Percentiles rank a stretch among this genome's conserved stretches.
Evolutionary conservation across 2,888 invertebrate species (phyloP).

Genomic region (Amiota communis): DNA sequence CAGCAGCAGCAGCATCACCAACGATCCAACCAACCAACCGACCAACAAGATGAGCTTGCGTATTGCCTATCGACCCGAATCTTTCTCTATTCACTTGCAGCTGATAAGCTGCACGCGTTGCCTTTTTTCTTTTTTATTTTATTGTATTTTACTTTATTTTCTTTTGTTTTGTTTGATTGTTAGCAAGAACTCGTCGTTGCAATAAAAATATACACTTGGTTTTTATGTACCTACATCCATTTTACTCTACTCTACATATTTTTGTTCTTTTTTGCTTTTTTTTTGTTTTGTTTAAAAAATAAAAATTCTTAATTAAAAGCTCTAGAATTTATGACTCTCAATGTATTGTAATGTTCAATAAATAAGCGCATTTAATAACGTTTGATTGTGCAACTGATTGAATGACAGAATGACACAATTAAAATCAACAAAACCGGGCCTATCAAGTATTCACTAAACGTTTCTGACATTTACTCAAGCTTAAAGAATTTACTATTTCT

Average conservation of each 20-base stretch:
- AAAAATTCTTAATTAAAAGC: constrained; percentile 20
- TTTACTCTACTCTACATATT: neutral
- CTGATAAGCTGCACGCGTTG: neutral
- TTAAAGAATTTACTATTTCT: neutral
- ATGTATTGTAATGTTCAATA: constrained; percentile 6
- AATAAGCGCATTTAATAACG: constrained; percentile 22
- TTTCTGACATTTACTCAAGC: constrained; percentile 14
- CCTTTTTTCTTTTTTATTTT: neutral
- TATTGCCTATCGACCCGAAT: too few species aligned
- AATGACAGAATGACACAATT: neutral
- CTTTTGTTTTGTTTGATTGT: too few species aligned
- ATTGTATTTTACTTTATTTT: too few species aligned
- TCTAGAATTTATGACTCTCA: neutral
- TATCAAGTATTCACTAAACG: constrained; percentile 16
- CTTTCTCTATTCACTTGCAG: neutral
- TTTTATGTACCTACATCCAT: too few species aligned
- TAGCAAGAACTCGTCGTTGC: too few species aligned
- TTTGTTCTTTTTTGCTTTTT: neutral
- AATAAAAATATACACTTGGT: too few species aligned
- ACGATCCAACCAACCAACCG: too few species aligned
- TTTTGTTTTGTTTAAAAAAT: too few species aligned
- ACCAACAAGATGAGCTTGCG: too few species aligned
- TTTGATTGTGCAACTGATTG: neutral
- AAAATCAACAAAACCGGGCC: constrained; percentile 6
- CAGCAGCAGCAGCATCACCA: too few species aligned